phyloP scores from a whole-genome alignment of 2,113 vertebrate species.

The Lucifuga dentata region DNA sequence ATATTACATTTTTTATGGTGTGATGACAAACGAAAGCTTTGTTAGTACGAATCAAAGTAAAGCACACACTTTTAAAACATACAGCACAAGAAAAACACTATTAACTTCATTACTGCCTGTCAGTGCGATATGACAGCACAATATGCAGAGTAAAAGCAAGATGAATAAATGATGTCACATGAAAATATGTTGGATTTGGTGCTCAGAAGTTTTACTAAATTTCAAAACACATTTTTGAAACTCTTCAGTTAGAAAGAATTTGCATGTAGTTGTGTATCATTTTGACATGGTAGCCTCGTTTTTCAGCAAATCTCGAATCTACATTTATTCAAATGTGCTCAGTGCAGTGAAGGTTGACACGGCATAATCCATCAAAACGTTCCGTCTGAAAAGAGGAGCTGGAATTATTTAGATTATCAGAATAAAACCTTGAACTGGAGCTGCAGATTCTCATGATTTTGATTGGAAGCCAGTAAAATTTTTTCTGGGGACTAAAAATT shows the following conservation, averaged over 20 bases:
- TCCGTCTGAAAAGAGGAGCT: conserved; percentile 68
- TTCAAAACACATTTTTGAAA: conserved; percentile 23
- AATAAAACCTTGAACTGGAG: conserved; percentile 50
- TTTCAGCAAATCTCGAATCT: conserved; percentile 74
- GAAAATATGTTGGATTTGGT: conserved; percentile 26
- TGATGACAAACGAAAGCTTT: conserved; percentile 51
- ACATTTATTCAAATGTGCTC: conserved; percentile 78
- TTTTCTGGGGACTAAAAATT: conserved; percentile 32
- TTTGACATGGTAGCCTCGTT: conserved; percentile 71
- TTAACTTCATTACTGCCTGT: conserved; percentile 53
- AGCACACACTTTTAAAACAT: conserved; percentile 39
- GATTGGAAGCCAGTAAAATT: conserved; percentile 24
- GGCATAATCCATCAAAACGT: conserved; percentile 77
- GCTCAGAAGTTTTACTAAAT: conserved; percentile 35
- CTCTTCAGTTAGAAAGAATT: conserved; percentile 53
- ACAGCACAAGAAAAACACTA: conserved; percentile 26
- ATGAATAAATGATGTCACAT: conserved; percentile 44
- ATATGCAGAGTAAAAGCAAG: conserved; percentile 25
- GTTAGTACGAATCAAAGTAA: conserved; percentile 20
- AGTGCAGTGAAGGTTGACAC: conserved; percentile 65
- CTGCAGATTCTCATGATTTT: conserved; percentile 29
- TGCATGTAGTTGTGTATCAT: conserved; percentile 76
- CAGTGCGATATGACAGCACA: conserved; percentile 23
- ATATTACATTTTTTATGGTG: conserved; percentile 51
- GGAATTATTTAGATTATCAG: conserved; percentile 71